Base-by-base conservation (phyloP, 2,113 vertebrate species). In the Tonatia bakeri region DNA sequence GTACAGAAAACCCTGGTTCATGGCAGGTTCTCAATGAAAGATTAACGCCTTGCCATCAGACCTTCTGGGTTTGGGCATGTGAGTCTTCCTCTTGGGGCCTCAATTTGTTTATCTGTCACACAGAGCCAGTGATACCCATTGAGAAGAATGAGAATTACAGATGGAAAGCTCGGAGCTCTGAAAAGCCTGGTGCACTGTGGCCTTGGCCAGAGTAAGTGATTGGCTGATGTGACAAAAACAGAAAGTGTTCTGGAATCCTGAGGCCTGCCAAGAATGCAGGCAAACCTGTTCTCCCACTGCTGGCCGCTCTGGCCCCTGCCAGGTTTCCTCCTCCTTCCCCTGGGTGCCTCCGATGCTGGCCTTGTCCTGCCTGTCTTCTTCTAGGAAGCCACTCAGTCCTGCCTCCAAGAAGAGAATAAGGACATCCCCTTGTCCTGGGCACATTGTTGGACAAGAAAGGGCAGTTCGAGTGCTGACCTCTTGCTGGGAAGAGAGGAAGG, bases 161-260 rank as follows among this genome's bases (percentile, higher is more conserved):
- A 17, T 31, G 7, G 47, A 87, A 94, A 33, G 12, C 54, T 79
- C 20, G 17, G 89, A 31, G 47, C 69, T 91, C 73, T 43, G 73
- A 67, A 91, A 50, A 65, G 80, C 80, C 40, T 52, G 40, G 36
- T 24, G 26, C 22, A 13, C 56, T 22, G 43, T 45, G 22, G 47
- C 45, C 87, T 80, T 80, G 56, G 94, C 65, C 65, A 61, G 64
- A 95, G 54, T 24, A 10, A 84, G 20, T 15, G 50, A 76, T 36
- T 76, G 76, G 75, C 64, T n/a, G 70, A 40, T 40, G 80, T 31
- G 79, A 91, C 82, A 95, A 91, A 97, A 94, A 92, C 96, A 93
- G 85, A 96, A 88, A 91, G 93, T 89, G 72, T 89, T 85, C 67
- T 93, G 95, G 96, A 96, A 93, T 96, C 82, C 91, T n/a, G 45